Base-by-base conservation (phyloP, 1,140 invertebrate species). In the Temnothorax nylanderi region DNA sequence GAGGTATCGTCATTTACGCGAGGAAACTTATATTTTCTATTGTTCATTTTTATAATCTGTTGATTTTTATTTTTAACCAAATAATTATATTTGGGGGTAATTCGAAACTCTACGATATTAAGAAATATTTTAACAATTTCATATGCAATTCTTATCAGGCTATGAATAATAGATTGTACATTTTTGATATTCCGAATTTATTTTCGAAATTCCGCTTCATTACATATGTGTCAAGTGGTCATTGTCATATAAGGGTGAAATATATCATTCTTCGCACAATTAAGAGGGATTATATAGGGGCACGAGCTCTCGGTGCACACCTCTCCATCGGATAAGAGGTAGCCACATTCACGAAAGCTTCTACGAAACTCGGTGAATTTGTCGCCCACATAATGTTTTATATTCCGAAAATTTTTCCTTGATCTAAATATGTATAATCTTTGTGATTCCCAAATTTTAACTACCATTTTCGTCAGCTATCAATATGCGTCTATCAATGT, bases 241-340 rank as follows among this genome's bases (percentile, higher is more conserved):
- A 56, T 80, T 41, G 77, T 41, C 47, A 80, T 34, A 54, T 16
- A 80, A 80, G 7, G 34, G 47, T 69, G 62, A 80, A 80, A 54
- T 67, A 80, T 78, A 80, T 78, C 58, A 64, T 54, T 80, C 77
- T 65, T 69, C 47, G 21, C 4, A 62, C 47, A 64, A 80, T 80
- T 80, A 80, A 80, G 62, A 69, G 47, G 77, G 69, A 80, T 80
- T 54, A 54, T 67, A 62, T 26, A 6, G 26, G 44, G 75, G 32
- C 58, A 64, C 16, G 21, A 44, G 60, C 3, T 44, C 8, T 16
- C 41, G 75, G 10, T 64, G 44, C 26, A 26, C 26, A 26, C 11
- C 44, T 78, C 58, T 64, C 58, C 75, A 64, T 49, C 54, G 47
- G 56, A 62, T 1, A n/a, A 32, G 41, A 65, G 32, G 47, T 51